These are phyloP conservation scores for Cuculus canorus DNA, from an alignment of 2,797 vertebrate species.

Conservation along the genomic window DNA sequence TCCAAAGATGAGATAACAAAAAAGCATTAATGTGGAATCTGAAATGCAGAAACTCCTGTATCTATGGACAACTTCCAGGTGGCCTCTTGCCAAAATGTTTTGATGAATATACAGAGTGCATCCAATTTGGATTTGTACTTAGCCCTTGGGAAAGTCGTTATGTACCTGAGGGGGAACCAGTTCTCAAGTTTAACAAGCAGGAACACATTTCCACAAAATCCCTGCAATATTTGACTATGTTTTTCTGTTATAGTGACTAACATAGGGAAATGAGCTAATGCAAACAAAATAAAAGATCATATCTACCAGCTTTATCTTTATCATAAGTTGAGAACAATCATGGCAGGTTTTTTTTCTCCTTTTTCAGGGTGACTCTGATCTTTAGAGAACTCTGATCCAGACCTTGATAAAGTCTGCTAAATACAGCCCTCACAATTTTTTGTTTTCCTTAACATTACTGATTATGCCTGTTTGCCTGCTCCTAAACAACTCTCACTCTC, in stretches of 20 bases:
- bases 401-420: neutral
- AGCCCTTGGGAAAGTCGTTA: constrained; percentile 50
- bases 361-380: neutral
- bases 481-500: neutral
- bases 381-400: constrained; percentile 1
- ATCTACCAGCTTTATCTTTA: constrained; percentile 5
- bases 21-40: constrained; percentile 42
- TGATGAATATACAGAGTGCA: constrained; percentile 46
- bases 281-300: neutral
- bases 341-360: neutral
- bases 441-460: neutral
- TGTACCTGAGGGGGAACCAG: constrained; percentile 58
- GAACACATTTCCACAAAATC: constrained; percentile 32
- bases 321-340: neutral
- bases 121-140: constrained; percentile 62
- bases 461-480: neutral
- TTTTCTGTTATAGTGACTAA: constrained; percentile 44
- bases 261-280: neutral
- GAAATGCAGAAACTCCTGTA: constrained; percentile 22
- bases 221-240: neutral
- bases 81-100: constrained; percentile 57
- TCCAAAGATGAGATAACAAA: neutral
- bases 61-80: constrained; percentile 46
- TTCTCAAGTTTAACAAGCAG: constrained; percentile 32
- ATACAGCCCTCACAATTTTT: neutral